These are phyloP conservation scores for Eupeodes luniger DNA, from an alignment of 2,888 invertebrate genomes.

Conservation along the genomic window DNA sequence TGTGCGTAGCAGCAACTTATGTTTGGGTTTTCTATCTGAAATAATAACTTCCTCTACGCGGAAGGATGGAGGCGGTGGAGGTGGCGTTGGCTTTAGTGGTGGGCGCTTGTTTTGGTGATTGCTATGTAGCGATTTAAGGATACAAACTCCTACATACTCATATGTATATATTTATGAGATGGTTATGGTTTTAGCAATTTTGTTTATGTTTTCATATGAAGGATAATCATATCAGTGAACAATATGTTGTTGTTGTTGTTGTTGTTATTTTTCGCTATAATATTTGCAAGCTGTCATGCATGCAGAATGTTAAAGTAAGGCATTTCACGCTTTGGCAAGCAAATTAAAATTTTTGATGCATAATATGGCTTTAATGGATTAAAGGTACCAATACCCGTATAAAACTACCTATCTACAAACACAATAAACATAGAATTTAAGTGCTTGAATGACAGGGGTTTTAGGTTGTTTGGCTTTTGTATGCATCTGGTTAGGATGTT, in stretches of 20 bases:
- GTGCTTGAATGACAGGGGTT: not conserved
- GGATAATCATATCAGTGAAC: constrained; percentile 1
- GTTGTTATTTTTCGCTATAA: not conserved
- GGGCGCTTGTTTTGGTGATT: not conserved
- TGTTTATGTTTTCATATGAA: constrained; percentile 16
- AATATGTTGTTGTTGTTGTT: not conserved
- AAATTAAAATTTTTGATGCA: constrained; percentile 23
- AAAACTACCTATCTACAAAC: too few relatives aligned
- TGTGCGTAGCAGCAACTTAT: not conserved
- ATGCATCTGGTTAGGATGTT: too few relatives aligned
- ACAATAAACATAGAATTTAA: too few relatives aligned
- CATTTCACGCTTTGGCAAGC: not conserved
- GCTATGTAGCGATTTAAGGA: not conserved
- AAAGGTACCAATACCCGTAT: too few relatives aligned
- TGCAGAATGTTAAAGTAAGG: not conserved
- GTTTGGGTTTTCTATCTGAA: not conserved
- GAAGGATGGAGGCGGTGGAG: too few relatives aligned
- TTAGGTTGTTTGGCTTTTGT: too few relatives aligned
- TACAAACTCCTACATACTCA: not conserved
- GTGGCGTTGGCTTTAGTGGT: too few relatives aligned
- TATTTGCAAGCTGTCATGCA: constrained; percentile 19
- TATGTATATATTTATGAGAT: too few relatives aligned
- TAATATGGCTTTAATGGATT: not conserved
- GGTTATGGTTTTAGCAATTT: not conserved
- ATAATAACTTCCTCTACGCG: constrained; percentile 18